Base-by-base conservation (phyloP, 1,140 invertebrate genomes). In the Ooceraea biroi region DNA sequence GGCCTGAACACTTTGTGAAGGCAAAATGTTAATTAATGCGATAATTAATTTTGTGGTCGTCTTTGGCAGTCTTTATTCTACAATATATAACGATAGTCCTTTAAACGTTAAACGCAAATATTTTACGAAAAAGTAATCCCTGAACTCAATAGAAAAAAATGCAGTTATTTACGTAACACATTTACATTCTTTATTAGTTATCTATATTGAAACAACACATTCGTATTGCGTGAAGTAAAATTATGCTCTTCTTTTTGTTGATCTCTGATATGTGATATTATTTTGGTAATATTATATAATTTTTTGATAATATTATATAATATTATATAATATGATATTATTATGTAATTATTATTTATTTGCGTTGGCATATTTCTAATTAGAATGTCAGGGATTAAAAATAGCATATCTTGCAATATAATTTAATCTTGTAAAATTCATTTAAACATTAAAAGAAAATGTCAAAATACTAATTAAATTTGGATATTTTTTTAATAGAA, bases 11-110 rank as follows among this genome's bases (percentile, higher is more conserved):
- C 80, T 82, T 82, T 82, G 69, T 76, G 22, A 74, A 14, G 10
- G 69, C 57, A 69, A 82, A 77, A 76, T 52, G 82, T 77, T 83
- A 83, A 83, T 83, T 83, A 83, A 83, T 83, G 48, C 25, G 22
- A 14, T 83, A 83, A 83, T 83, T 83, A 83, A 83, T 83, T 83
- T 65, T 66, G 82, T 65, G 82, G 72, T 25, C 27, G 60, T 60
- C 60, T 80, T 69, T 71, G 22, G 65, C 19, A n/a, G 19, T 14
- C 44, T 57, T 11, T 36, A 80, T 41, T 57, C 19, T 78, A 7
- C 36, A 36, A 36, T 7, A 36, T 27, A 14, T 57, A 57, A 80
- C 30, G n/a, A 76, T 76, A 78, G 30, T 71, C 36, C 46, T 80
- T 80, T 17, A 0, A 80, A 80, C 50, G 19, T 80, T 60, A 63